Conservation (phyloP, 2,797 vertebrate genomes). For the Microctenopoma stevenorrisi region DNA sequence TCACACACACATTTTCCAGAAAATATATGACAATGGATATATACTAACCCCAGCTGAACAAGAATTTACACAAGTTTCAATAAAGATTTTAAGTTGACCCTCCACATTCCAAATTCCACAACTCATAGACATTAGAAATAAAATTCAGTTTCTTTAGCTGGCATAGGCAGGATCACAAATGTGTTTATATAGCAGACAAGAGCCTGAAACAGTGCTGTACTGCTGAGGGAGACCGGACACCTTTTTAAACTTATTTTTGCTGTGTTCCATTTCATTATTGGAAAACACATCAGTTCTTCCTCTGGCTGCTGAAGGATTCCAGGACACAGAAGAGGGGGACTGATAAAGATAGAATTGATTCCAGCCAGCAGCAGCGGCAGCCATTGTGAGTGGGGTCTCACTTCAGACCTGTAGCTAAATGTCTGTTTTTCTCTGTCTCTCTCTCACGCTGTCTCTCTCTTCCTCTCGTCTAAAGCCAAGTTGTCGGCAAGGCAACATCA, state of each 20-base stretch:
- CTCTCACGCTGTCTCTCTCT: constrained; percentile 45
- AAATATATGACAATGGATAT: neutral
- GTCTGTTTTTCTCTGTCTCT: constrained; percentile 64
- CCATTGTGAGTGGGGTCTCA: constrained; percentile 73
- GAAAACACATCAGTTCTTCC: constrained; percentile 84
- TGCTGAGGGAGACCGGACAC: constrained; percentile 67
- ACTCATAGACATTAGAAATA: constrained; percentile 7
- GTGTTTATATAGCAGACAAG: constrained; percentile 70
- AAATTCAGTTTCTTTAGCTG: constrained; percentile 37
- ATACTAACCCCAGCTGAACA: neutral
- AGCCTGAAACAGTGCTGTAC: constrained; percentile 75
- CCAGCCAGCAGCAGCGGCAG: constrained; percentile 79
- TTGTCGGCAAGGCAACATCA: constrained; percentile 83
- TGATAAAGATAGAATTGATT: constrained; percentile 89
- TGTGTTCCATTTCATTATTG: constrained; percentile 88
- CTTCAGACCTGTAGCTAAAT: constrained; percentile 83
- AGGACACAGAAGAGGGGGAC: constrained; percentile 82
- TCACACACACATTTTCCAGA: constrained; percentile 1
- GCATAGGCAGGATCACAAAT: constrained; percentile 51
- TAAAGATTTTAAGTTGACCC: neutral
- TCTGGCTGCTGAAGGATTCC: constrained; percentile 80
- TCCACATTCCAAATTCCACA: neutral
- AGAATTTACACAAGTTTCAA: neutral
- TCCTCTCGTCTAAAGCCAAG: constrained; percentile 78
- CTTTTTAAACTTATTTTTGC: constrained; percentile 85